These are phyloP conservation scores for Bursaphelenchus okinawaensis DNA, from an alignment of 2,888 invertebrate species.

Conservation along the genomic window DNA sequence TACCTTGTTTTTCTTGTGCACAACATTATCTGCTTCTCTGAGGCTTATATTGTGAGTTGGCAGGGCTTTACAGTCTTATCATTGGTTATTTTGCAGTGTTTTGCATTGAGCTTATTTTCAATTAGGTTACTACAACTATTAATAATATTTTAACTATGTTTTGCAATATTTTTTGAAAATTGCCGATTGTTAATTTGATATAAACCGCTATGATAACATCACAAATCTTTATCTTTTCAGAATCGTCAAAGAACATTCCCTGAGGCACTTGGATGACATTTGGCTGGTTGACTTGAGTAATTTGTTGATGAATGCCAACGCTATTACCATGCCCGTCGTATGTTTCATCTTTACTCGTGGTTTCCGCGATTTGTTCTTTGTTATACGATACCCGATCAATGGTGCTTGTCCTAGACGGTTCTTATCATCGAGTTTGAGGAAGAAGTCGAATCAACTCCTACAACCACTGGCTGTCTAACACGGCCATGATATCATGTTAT, in stretches of 20 bases:
- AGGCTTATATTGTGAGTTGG: slow-evolving; percentile 34
- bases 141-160: no score
- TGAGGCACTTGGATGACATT: slow-evolving; percentile 20
- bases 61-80: slow-evolving; percentile 1
- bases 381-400: slow-evolving; percentile 33
- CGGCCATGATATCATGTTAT: no score
- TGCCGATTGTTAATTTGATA: not conserved
- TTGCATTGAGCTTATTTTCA: no score
- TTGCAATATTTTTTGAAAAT: no score
- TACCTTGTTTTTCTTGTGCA: slow-evolving; percentile 39
- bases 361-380: slow-evolving; percentile 42
- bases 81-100: no score
- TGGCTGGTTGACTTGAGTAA: slow-evolving; percentile 44
- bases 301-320: slow-evolving; percentile 41
- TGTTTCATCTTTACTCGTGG: slow-evolving; percentile 43
- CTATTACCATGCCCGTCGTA: slow-evolving; percentile 37
- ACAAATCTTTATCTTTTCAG: slow-evolving; percentile 3
- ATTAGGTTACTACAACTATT: no score
- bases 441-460: not conserved
- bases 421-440: not conserved
- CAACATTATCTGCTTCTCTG: slow-evolving; percentile 37
- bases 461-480: not conserved
- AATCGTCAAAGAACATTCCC: slow-evolving; percentile 9
- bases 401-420: not conserved
- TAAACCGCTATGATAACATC: not conserved